Percentiles rank a stretch among this genome's conserved stretches.
Evolutionary conservation across 2,888 invertebrate genomes (phyloP).

Genomic region (Oscheius sp.): DNA sequence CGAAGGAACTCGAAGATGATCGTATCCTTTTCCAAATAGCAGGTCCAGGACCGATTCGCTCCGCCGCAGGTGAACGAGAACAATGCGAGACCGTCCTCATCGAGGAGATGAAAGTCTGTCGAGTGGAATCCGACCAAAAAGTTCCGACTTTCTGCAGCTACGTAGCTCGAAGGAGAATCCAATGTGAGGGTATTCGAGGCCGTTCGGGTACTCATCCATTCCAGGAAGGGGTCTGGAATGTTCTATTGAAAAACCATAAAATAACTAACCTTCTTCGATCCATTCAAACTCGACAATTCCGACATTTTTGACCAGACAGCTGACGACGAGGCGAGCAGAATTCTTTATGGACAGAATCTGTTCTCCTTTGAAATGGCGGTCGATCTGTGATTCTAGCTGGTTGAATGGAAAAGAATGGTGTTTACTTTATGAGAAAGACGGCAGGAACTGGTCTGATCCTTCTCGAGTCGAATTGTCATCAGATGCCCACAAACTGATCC

Average conservation of each 20-base stretch:
- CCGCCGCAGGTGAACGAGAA: conserved; percentile 32
- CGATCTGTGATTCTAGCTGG: neutral
- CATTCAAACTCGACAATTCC: neutral
- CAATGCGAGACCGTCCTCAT: conserved; percentile 20
- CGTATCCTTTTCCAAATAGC: neutral
- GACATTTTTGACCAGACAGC: conserved; percentile 21
- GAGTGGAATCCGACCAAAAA: conserved; percentile 37
- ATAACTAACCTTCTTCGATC: neutral
- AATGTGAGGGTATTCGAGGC: neutral
- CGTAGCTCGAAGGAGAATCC: conserved; percentile 18
- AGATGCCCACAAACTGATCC: conserved; percentile 31
- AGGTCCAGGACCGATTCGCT: conserved; percentile 34
- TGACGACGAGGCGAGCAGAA: too few species aligned
- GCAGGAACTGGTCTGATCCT: too few species aligned
- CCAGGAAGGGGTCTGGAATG: neutral
- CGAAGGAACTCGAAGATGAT: conserved; percentile 21
- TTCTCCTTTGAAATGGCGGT: conserved; percentile 19
- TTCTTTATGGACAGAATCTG: neutral
- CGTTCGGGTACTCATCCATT: neutral
- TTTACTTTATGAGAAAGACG: neutral
- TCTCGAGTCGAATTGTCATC: neutral
- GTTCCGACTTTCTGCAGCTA: neutral
- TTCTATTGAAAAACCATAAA: neutral
- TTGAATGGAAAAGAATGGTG: neutral
- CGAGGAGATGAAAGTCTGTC: conserved; percentile 31